Evolutionary conservation across 2,888 invertebrate genomes (phyloP).

Genomic region (Drosophila nigritarsus): DNA sequence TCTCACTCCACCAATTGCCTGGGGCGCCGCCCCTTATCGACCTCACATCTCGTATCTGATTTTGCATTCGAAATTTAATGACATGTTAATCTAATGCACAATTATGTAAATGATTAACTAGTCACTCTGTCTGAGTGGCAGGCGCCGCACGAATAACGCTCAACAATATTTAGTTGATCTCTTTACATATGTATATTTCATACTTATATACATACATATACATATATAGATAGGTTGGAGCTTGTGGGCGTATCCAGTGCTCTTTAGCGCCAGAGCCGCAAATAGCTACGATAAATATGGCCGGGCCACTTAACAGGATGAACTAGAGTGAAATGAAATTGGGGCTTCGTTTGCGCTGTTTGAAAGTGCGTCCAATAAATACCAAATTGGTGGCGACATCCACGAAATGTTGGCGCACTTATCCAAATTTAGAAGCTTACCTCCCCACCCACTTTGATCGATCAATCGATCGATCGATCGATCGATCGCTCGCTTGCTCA

Average conservation of each 20-base stretch:
- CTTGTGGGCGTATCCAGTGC: conserved; percentile 44
- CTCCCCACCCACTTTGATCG: conserved; percentile 7
- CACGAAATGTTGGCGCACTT: conserved; percentile 51
- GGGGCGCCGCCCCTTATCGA: conserved; percentile 9
- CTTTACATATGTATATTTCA: not conserved
- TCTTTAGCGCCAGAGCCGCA: conserved; percentile 32
- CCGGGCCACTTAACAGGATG: conserved; percentile 27
- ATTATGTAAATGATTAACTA: conserved; percentile 51
- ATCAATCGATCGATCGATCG: conserved; percentile 20
- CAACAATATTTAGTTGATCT: not conserved
- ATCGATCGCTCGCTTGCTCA: not conserved
- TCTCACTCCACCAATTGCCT: not conserved
- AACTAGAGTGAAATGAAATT: conserved; percentile 23
- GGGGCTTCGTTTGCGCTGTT: conserved; percentile 6
- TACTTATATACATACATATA: not conserved
- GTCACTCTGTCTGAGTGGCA: conserved; percentile 22
- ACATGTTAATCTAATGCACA: conserved; percentile 67
- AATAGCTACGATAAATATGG: conserved; percentile 61
- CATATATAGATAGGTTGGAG: not conserved
- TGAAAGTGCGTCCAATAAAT: conserved; percentile 31
- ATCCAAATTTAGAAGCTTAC: conserved; percentile 26
- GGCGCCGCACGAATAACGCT: not conserved
- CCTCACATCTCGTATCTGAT: conserved; percentile 38
- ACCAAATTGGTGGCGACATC: conserved; percentile 29
- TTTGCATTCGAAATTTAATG: conserved; percentile 58